Conservation (phyloP, 2,113 vertebrate species). For the Brachirus orientalis region DNA sequence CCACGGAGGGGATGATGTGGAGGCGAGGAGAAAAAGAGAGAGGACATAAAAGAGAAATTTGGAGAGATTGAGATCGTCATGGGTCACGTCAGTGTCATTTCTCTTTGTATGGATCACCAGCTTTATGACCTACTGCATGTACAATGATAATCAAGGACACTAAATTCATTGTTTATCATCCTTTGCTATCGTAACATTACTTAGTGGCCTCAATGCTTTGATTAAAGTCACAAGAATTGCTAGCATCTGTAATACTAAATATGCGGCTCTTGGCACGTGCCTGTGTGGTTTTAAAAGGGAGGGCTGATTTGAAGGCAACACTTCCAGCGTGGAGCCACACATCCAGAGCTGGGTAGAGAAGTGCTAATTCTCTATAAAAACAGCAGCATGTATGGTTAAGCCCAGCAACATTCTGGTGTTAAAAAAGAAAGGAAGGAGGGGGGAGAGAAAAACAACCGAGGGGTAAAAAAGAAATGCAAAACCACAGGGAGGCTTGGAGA, state of each 20-base stretch:
- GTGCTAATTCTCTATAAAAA: conserved; percentile 84
- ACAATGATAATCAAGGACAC: conserved; percentile 19
- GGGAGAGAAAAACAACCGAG: conserved; percentile 48
- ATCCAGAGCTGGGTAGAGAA: conserved; percentile 67
- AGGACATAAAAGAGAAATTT: conserved; percentile 55
- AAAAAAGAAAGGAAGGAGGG: conserved; percentile 48
- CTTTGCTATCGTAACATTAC: conserved; percentile 8
- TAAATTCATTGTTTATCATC: conserved; percentile 14
- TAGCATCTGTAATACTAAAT: conserved; percentile 53
- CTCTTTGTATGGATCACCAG: conserved; percentile 14
- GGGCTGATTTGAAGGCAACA: conserved; percentile 75
- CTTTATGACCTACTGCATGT: conserved; percentile 28
- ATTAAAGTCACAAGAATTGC: conserved; percentile 50
- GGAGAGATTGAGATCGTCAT: conserved; percentile 45
- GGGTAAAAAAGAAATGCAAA: conserved; percentile 54
- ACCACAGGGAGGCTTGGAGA: conserved; percentile 75
- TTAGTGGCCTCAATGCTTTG: conserved; percentile 32
- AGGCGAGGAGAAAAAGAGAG: conserved; percentile 47
- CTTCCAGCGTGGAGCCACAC: conserved; percentile 72
- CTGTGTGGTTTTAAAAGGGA: conserved; percentile 54
- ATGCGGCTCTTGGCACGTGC: conserved; percentile 68
- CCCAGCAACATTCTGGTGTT: conserved; percentile 70
- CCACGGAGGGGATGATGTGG: conserved; percentile 52
- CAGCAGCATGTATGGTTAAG: conserved; percentile 74
- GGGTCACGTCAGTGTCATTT: conserved; percentile 32